phyloP scores from a whole-genome alignment of 1,140 invertebrate species.

The Vanessa atalanta region DNA sequence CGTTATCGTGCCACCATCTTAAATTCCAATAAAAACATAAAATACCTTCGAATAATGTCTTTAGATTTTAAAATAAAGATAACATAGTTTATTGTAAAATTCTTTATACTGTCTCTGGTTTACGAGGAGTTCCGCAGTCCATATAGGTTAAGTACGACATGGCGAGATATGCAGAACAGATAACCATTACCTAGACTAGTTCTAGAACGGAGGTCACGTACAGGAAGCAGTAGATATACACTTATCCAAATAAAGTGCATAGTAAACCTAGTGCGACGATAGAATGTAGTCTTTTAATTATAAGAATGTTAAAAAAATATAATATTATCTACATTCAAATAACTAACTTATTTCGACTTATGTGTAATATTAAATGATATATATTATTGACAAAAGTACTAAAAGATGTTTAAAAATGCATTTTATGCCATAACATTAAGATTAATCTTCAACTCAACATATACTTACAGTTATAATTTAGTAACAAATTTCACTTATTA shows the following conservation, averaged over 20 bases:
- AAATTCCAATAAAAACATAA: conserved; percentile 24
- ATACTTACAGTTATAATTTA: no score
- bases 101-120: conserved; percentile 28
- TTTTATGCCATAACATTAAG: no score
- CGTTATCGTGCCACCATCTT: conserved; percentile 5
- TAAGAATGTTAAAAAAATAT: not conserved
- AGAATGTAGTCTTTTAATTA: conserved; percentile 5
- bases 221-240: conserved; percentile 35
- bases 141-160: conserved; percentile 37
- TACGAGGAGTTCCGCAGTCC: conserved; percentile 35
- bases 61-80: conserved; percentile 9
- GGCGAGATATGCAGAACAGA: conserved; percentile 32
- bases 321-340: no score
- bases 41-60: not conserved
- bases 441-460: no score
- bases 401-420: no score
- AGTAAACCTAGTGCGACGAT: not conserved
- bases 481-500: no score
- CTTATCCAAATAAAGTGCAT: conserved; percentile 12
- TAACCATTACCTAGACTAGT: conserved; percentile 31
- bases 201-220: conserved; percentile 45
- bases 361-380: no score
- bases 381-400: no score
- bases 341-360: no score
- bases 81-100: conserved; percentile 15